These are phyloP conservation scores for Rhamphomyia laevipes DNA, from an alignment of 2,888 invertebrate genomes.

Conservation along the genomic window DNA sequence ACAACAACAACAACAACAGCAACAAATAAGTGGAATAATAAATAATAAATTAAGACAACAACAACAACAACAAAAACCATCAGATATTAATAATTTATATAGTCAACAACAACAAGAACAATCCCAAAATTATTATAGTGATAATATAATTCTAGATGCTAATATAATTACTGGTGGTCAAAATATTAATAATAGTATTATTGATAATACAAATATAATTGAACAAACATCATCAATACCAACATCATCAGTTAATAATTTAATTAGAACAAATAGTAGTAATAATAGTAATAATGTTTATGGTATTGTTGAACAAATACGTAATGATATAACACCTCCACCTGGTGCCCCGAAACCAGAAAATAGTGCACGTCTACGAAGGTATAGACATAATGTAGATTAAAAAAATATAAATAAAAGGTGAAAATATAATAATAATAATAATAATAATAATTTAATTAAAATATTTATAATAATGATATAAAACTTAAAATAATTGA, in stretches of 20 bases:
- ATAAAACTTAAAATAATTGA: no score
- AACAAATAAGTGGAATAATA: not conserved
- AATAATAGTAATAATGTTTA: constrained; percentile 19
- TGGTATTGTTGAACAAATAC: constrained; percentile 19
- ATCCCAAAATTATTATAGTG: not conserved
- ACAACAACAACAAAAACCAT: not conserved
- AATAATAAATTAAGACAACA: not conserved
- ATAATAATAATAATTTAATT: no score
- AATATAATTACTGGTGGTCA: not conserved
- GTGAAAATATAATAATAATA: not conserved
- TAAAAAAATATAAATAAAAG: constrained; percentile 14
- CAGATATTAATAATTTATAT: no score
- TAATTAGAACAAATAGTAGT: not conserved
- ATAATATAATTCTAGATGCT: not conserved
- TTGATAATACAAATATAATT: not conserved
- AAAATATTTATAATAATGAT: no score
- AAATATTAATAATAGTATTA: not conserved
- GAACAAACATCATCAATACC: not conserved
- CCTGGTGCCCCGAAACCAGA: constrained; percentile 36
- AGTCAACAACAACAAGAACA: not conserved
- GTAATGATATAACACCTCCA: constrained; percentile 33
- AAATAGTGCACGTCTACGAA: constrained; percentile 35
- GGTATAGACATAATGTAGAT: constrained; percentile 36
- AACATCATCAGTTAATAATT: not conserved
- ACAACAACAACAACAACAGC: not conserved